Base-by-base conservation (phyloP, 2,113 vertebrate species). In the Halcyon malimbica region DNA sequence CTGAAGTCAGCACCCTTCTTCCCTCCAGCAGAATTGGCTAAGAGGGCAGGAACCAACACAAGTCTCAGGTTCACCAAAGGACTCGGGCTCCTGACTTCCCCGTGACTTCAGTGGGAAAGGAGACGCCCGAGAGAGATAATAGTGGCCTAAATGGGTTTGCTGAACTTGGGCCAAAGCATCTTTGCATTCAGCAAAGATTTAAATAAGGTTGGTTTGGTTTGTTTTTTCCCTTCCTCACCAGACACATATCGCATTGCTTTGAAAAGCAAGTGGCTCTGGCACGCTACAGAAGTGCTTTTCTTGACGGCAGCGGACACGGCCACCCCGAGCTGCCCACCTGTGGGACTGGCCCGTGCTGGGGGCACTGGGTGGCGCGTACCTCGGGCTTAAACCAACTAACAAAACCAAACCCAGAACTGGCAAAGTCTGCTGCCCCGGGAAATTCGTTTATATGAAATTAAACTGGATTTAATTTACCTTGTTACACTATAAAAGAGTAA, bases 51-150 rank as follows among this genome's bases (percentile, higher is more conserved):
- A 95, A 96, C 51, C 94, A 64, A 89, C 48, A 5, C 77, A 78
- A 93, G 91, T 21, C 91, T 93, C 96, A 94, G 87, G 95, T 96
- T 95, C 96, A 95, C 68, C 69, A 51, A 87, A 93, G 94, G 94
- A 95, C 93, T 83, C 13, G 0, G 3, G 93, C 94, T 97, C 87
- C 95, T 97, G 95, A 96, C 95, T 97, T 84, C 93, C 96, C 95
- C 74, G 74, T 97, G 96, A 97, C 94, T 96, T 63, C 94, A 82
- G 89, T 41, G 87, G 96, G 94, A 91, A 95, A 95, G 95, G 89
- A 96, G 95, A 87, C 69, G 56, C 96, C 93, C 64, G 11, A 9
- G 75, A 84, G 89, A 95, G 93, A 93, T 96, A 97, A 96, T 50
- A 78, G 69, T 37, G 42, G 83, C 91, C 91, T 94, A 95, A 95